Conservation (phyloP, 2,888 invertebrate species). For the Trachelus tabidus region DNA sequence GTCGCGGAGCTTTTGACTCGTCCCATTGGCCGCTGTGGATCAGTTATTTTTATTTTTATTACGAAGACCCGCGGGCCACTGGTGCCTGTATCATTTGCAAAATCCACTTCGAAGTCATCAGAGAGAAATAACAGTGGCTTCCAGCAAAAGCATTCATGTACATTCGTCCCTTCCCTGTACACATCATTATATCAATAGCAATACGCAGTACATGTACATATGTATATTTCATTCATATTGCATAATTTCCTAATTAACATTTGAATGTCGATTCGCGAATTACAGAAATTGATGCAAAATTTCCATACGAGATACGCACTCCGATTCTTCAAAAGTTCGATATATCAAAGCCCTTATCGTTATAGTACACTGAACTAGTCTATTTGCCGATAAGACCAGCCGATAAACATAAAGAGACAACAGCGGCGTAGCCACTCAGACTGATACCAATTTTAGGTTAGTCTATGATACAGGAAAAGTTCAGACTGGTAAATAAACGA, state of each 20-base stretch:
- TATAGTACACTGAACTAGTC: background rate
- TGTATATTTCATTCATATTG: background rate
- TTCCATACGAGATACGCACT: too few relatives aligned
- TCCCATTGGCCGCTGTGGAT: conserved; percentile 14
- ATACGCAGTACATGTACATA: background rate
- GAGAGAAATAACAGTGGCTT: background rate
- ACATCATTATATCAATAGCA: background rate
- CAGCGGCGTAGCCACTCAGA: background rate
- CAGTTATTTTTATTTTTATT: conserved; percentile 23
- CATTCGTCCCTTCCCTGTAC: background rate
- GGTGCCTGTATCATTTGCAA: background rate
- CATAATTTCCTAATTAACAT: conserved; percentile 17
- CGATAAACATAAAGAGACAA: background rate
- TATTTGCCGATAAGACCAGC: background rate
- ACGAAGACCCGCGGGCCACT: background rate
- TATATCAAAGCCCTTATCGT: background rate
- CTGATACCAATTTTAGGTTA: background rate
- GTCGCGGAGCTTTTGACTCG: conserved; percentile 11
- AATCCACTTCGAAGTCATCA: background rate
- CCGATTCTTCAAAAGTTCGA: background rate
- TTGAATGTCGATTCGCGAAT: conserved; percentile 14
- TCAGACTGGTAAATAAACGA: background rate
- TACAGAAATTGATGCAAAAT: background rate
- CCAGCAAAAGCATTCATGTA: background rate
- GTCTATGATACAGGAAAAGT: background rate